These are phyloP conservation scores for Eriosoma lanigerum DNA, from an alignment of 1,140 invertebrate species.

Conservation along the genomic window DNA sequence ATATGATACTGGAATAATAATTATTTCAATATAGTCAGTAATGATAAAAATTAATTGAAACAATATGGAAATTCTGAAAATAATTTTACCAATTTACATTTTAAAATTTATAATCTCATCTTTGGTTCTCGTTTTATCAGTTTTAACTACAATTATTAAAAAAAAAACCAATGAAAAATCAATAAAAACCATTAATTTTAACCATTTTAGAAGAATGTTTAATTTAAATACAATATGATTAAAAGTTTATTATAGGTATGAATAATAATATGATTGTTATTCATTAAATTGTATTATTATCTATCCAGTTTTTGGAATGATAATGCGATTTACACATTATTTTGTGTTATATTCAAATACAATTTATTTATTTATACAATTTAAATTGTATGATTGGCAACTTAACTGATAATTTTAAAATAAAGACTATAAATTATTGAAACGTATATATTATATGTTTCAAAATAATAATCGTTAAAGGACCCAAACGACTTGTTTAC, in stretches of 20 bases:
- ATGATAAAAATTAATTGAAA: too few species aligned
- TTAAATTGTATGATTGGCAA: neutral
- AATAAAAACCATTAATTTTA: too few species aligned
- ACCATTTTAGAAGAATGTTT: too few species aligned
- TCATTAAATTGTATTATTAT: neutral
- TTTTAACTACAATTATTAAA: too few species aligned
- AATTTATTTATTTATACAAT: neutral
- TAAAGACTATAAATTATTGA: neutral
- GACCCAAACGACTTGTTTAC: neutral
- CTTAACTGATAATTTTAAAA: neutral
- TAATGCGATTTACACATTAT: neutral
- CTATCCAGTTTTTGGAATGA: neutral
- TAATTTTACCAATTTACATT: too few species aligned
- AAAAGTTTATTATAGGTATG: neutral
- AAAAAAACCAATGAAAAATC: too few species aligned
- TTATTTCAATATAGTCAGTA: too few species aligned
- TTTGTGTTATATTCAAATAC: neutral
- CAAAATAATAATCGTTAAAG: neutral
- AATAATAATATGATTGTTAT: neutral
- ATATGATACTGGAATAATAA: too few species aligned
- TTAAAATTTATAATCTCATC: too few species aligned
- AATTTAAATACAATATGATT: too few species aligned
- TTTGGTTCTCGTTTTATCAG: too few species aligned
- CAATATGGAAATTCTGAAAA: too few species aligned
- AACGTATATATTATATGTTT: neutral